A percentile compares a stretch with the other conserved stretches of the same genome.
These are phyloP conservation scores for Psix sp. DNA, from an alignment of 1,140 invertebrate genomes.

Conservation along the genomic window DNA sequence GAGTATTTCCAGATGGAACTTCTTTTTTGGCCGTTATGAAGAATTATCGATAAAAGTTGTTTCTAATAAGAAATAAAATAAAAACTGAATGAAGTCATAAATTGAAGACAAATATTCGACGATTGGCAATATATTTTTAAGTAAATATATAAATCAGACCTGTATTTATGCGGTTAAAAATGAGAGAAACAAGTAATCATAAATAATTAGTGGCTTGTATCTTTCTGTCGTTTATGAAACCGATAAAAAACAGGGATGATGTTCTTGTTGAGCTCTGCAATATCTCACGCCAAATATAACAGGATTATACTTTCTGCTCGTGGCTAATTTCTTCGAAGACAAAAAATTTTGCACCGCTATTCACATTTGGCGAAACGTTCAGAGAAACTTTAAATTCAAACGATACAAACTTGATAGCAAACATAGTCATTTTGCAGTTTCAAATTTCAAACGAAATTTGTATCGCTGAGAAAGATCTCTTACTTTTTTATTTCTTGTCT, in stretches of 20 bases:
- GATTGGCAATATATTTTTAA: too few relatives aligned
- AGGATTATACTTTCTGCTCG: constrained; percentile 35
- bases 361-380: constrained; percentile 28
- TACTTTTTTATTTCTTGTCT: constrained; percentile 2
- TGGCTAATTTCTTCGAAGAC: constrained; percentile 38
- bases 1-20: too few relatives aligned
- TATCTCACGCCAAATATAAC: constrained; percentile 23
- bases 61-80: too few relatives aligned
- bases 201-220: constrained; percentile 10
- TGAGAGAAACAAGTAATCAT: neutral
- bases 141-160: neutral
- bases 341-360: constrained; percentile 42
- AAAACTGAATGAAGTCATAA: too few relatives aligned
- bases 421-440: constrained; percentile 39
- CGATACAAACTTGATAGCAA: constrained; percentile 48
- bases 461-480: constrained; percentile 31
- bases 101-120: too few relatives aligned
- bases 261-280: constrained; percentile 31
- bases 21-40: too few relatives aligned
- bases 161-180: neutral
- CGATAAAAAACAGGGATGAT: constrained; percentile 21
- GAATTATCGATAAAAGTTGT: too few relatives aligned
- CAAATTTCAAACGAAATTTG: constrained; percentile 43
- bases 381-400: constrained; percentile 43
- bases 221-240: constrained; percentile 6